Base-by-base conservation (phyloP, 2,888 invertebrate genomes). In the Xylophagus ater region DNA sequence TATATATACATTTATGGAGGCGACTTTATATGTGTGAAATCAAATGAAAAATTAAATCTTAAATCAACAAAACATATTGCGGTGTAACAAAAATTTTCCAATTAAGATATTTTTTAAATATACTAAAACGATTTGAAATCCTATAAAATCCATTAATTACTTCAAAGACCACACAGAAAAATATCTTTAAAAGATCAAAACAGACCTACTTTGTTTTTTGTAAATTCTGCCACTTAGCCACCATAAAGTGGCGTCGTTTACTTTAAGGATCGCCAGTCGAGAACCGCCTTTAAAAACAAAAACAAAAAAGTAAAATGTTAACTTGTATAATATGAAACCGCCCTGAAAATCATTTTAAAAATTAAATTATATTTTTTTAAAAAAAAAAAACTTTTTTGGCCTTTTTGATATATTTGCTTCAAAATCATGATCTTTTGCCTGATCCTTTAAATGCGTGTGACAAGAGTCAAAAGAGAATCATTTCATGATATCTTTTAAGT, bases 141-240 rank as follows among this genome's bases (percentile, higher is more conserved):
- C 15, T 14, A 10, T 30, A 5, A 5, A 14, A 15, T 10, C 14
- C 35, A 36, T 28, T 36, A 36, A 36, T 36, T n/a, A 36, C 30
- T n/a, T 12, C 7, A 5, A n/a, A 15, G 37, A 37, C 37, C 37
- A 37, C 37, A 30, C 37, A 30, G 17, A 29, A 30, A 4, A 31
- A 31, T 24, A 37, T 31, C 31, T 31, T 31, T 31, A 23, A 23
- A 24, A 37, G 46, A 50, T 50, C 50, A 50, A 50, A 50, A 50
- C 50, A 50, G 46, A 46, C 42, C 40, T 44, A 44, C 46, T 46
- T 42, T 47, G 48, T 44, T 47, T 47, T 45, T n/a, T n/a, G n/a
- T 25, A 37, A 40, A 45, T 43, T 46, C 43, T 48, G 48, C 50
- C 50, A 50, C 50, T 50, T 50, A 45, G 47, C 44, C 46, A 45